Conservation (phyloP, 2,113 vertebrate species). For the Condylura cristata region DNA sequence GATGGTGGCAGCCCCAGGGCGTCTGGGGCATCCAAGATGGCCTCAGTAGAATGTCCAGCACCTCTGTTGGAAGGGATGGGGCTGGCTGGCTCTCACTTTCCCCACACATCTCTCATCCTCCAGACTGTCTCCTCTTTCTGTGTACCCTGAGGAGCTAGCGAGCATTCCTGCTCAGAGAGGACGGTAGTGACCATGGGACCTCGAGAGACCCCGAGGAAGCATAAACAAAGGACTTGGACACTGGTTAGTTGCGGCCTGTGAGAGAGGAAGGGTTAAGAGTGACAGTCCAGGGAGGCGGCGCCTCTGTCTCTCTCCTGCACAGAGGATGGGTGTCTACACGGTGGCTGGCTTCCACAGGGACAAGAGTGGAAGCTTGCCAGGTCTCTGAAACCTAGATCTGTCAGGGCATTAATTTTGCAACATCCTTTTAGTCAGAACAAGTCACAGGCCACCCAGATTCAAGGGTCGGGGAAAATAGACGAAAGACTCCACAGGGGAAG, state of each 20-base stretch:
- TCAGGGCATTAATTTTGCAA: background rate
- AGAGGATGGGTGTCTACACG: background rate
- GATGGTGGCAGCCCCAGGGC: background rate
- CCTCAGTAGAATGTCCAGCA: background rate
- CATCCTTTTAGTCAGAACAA: background rate
- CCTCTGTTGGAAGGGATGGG: background rate
- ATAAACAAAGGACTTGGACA: background rate
- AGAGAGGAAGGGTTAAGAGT: background rate
- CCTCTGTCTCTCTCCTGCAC: background rate
- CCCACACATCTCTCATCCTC: background rate
- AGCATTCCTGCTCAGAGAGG: background rate
- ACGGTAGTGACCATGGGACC: background rate
- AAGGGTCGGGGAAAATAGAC: background rate
- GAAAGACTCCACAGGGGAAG: background rate
- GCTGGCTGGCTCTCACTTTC: background rate
- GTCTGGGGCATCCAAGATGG: background rate
- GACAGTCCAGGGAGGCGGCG: background rate
- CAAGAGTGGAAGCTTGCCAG: background rate
- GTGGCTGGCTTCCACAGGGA: background rate
- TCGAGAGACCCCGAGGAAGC: background rate
- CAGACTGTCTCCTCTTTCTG: background rate
- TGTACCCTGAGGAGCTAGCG: background rate
- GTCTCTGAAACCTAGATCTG: background rate
- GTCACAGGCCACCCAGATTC: background rate
- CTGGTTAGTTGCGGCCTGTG: background rate